These are phyloP conservation scores for Lasioglossum figueresi DNA, from an alignment of 2,888 invertebrate species.

Conservation along the genomic window DNA sequence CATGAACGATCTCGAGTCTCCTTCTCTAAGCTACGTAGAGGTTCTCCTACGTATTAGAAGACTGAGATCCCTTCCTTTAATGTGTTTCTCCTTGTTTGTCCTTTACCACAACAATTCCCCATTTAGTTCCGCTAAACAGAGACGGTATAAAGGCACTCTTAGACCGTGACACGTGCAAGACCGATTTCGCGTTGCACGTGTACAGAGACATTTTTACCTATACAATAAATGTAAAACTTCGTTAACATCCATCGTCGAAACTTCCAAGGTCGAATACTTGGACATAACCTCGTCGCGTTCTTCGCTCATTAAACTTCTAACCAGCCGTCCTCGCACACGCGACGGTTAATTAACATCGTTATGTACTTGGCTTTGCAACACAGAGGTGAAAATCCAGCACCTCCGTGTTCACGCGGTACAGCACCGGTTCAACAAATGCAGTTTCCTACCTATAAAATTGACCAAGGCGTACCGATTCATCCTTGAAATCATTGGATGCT, in stretches of 20 bases:
- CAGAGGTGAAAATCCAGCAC: constrained; percentile 41
- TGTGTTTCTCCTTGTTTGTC: background rate
- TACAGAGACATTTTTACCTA: constrained; percentile 16
- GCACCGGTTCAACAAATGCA: constrained; percentile 59
- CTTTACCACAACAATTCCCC: constrained; percentile 7
- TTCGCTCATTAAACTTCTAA: background rate
- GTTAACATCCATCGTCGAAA: constrained; percentile 10
- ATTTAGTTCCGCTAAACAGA: constrained; percentile 27
- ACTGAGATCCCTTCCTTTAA: constrained; percentile 46
- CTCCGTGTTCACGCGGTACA: constrained; percentile 27
- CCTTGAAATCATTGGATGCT: constrained; percentile 28
- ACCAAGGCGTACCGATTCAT: background rate
- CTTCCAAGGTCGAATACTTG: constrained; percentile 12
- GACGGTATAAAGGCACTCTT: constrained; percentile 52
- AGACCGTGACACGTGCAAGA: constrained; percentile 35
- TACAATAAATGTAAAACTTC: constrained; percentile 13
- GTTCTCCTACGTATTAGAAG: constrained; percentile 27
- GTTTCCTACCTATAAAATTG: constrained; percentile 27
- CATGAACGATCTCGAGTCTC: background rate
- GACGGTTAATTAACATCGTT: constrained; percentile 3
- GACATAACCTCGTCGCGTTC: background rate
- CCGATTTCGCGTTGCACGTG: background rate
- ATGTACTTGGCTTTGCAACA: constrained; percentile 15
- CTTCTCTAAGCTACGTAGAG: constrained; percentile 1
- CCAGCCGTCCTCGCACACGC: background rate